These are phyloP conservation scores for Delichon dasypus DNA, from an alignment of 2,797 vertebrate genomes.

Conservation along the genomic window DNA sequence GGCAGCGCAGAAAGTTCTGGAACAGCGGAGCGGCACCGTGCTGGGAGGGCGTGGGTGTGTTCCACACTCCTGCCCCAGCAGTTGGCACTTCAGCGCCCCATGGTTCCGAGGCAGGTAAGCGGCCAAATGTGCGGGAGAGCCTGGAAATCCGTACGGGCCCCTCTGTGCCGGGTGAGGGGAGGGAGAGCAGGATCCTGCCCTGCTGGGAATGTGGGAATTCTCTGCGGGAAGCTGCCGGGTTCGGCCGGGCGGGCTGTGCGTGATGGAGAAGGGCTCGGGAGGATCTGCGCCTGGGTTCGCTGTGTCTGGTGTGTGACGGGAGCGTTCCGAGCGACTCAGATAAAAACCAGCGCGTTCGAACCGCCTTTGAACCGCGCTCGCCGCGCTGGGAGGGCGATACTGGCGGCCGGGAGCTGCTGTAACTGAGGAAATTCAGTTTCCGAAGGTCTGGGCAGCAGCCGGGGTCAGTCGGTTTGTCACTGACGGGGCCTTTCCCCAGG, in stretches of 20 bases:
- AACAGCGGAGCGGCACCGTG: accelerated
- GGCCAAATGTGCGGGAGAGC: neutral
- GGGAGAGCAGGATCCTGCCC: neutral
- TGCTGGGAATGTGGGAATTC: neutral
- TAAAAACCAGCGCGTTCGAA: too few relatives aligned
- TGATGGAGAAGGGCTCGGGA: neutral
- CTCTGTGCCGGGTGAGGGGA: accelerated
- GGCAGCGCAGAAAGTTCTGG: accelerated
- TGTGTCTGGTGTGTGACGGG: neutral
- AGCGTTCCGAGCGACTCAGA: neutral
- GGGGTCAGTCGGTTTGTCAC: neutral
- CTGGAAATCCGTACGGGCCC: neutral
- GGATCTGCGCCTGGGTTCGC: accelerated
- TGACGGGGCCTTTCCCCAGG: too few relatives aligned
- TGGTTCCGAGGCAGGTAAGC: accelerated
- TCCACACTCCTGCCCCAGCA: accelerated
- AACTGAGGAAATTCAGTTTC: conserved; percentile 6
- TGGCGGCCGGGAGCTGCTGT: neutral
- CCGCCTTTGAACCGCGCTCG: neutral
- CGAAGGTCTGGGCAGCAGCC: neutral
- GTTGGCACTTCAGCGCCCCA: accelerated
- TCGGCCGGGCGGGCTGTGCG: neutral
- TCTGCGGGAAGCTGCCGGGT: neutral
- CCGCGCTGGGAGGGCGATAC: neutral
- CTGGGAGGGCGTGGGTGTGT: accelerated